phyloP scores from a whole-genome alignment of 2,888 invertebrate genomes.

The Acronicta aceris region DNA sequence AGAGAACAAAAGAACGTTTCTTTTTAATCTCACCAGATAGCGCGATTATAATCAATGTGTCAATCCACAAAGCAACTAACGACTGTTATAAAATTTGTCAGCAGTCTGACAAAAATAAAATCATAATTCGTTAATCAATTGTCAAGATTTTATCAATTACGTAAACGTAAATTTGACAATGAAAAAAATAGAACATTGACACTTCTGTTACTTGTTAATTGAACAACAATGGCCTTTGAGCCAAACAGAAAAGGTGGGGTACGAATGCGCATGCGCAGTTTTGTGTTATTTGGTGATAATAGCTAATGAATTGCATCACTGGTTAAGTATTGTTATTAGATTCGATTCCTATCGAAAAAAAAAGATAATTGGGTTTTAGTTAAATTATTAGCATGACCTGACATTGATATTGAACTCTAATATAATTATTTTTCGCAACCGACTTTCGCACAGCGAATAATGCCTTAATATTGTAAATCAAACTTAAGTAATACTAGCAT shows the following conservation, averaged over 20 bases:
- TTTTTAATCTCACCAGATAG: constrained; percentile 39
- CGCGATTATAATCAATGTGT: constrained; percentile 51
- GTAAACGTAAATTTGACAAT: constrained; percentile 60
- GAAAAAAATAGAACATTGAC: constrained; percentile 51
- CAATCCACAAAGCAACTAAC: constrained; percentile 48
- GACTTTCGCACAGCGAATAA: no score
- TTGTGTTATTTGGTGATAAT: constrained; percentile 9
- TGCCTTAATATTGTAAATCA: no score
- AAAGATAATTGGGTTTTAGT: no score
- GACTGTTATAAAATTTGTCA: constrained; percentile 59
- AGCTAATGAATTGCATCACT: constrained; percentile 7
- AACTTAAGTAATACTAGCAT: no score
- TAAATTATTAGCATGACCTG: no score
- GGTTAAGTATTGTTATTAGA: constrained; percentile 8
- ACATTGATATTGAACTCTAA: no score
- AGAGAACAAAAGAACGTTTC: constrained; percentile 32
- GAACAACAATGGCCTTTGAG: constrained; percentile 50
- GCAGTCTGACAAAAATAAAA: constrained; percentile 57
- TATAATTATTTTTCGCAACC: no score
- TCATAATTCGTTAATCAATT: constrained; percentile 58
- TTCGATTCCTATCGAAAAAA: no score
- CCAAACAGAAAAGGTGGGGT: constrained; percentile 30
- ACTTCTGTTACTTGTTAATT: constrained; percentile 39
- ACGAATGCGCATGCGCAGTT: constrained; percentile 2
- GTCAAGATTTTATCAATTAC: constrained; percentile 61